phyloP scores from a whole-genome alignment of 1,140 invertebrate genomes.

The Meteorus sp. region DNA sequence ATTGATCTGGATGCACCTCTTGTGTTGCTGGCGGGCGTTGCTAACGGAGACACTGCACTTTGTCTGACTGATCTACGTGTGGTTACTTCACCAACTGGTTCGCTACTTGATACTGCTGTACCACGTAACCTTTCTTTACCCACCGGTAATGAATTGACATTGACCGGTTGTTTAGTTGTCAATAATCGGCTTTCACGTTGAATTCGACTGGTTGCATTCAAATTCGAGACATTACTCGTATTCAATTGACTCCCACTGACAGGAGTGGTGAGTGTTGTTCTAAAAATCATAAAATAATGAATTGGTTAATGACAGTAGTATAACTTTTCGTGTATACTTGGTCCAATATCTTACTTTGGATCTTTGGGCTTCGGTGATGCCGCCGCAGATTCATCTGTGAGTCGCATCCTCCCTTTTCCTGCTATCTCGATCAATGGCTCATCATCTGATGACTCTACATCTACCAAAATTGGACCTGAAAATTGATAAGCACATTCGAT shows the following conservation, averaged over 20 bases:
- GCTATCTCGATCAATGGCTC: conserved; percentile 74
- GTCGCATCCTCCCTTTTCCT: conserved; percentile 63
- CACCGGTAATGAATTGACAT: conserved; percentile 33
- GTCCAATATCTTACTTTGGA: conserved; percentile 49
- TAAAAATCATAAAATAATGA: conserved; percentile 27
- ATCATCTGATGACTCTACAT: conserved; percentile 73
- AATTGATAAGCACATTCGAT: conserved; percentile 5
- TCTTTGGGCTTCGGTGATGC: conserved; percentile 57
- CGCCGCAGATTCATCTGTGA: conserved; percentile 47
- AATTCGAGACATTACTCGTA: conserved; percentile 49
- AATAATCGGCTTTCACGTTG: conserved; percentile 55
- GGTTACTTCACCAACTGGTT: conserved; percentile 48
- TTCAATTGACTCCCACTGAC: conserved; percentile 49
- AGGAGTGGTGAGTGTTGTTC: conserved; percentile 43
- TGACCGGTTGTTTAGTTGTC: conserved; percentile 50
- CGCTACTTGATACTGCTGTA: conserved; percentile 49
- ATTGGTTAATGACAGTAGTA: not conserved
- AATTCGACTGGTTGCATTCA: conserved; percentile 48
- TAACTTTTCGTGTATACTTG: too few relatives aligned
- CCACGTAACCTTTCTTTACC: conserved; percentile 55
- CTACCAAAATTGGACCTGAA: conserved; percentile 55
- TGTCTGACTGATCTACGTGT: conserved; percentile 56
- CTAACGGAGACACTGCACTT: conserved; percentile 53
- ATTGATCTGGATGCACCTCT: conserved; percentile 54
- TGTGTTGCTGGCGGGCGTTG: conserved; percentile 55